Evolutionary conservation across 2,797 vertebrate genomes (phyloP).

Genomic region (Eulemur albifrons): DNA sequence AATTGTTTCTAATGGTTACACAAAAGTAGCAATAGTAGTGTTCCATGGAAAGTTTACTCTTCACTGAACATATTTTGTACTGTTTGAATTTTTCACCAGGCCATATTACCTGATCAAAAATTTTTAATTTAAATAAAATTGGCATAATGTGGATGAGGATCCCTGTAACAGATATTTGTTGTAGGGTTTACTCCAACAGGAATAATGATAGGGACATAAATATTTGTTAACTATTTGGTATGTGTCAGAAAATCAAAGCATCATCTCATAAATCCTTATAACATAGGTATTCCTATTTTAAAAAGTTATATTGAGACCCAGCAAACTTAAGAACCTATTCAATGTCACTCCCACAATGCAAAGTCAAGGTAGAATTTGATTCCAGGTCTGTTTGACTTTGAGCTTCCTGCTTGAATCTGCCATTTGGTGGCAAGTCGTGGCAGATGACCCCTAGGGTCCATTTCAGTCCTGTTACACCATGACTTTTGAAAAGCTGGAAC

Average conservation of each 20-base stretch:
- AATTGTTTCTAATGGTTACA: not conserved
- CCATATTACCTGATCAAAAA: not conserved
- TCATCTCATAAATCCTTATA: not conserved
- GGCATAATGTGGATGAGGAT: not conserved
- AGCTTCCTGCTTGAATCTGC: not conserved
- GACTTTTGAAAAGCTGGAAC: not conserved
- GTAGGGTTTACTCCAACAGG: not conserved
- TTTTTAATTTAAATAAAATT: constrained; percentile 1
- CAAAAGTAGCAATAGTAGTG: not conserved
- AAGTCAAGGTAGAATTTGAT: not conserved
- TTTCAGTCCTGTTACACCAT: not conserved
- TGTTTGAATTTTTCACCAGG: not conserved
- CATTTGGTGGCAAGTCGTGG: not conserved
- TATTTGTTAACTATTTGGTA: not conserved
- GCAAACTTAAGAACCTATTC: not conserved
- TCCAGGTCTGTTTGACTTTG: not conserved
- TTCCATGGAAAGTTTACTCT: not conserved
- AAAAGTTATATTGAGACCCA: not conserved
- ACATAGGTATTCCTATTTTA: not conserved
- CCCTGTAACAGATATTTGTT: not conserved
- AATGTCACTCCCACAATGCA: not conserved
- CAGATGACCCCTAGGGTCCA: not conserved
- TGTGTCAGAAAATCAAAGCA: not conserved
- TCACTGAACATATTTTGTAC: not conserved
- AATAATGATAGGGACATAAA: not conserved